phyloP scores from a whole-genome alignment of 2,797 vertebrate genomes.

The Gymnothorax javanicus region DNA sequence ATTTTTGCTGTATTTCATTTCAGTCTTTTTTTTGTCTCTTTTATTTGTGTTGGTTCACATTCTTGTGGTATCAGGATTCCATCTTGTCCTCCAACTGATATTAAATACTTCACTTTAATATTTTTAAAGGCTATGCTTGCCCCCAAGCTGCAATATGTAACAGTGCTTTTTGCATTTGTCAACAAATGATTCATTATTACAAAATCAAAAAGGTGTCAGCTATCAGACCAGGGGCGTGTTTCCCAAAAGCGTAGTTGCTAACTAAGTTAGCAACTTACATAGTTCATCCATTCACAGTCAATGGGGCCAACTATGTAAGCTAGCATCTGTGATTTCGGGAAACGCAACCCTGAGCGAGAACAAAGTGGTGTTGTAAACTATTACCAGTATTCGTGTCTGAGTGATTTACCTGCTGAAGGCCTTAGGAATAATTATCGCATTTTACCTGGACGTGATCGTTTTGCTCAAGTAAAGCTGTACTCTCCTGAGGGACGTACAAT shows the following conservation, averaged over 20 bases:
- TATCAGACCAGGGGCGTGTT: too few relatives aligned
- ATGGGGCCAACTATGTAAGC: too few relatives aligned
- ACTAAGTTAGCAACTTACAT: too few relatives aligned
- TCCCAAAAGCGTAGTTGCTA: too few relatives aligned
- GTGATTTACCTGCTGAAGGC: neutral
- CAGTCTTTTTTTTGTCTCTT: neutral
- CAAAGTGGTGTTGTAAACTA: neutral
- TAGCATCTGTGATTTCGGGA: too few relatives aligned
- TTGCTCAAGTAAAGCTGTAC: neutral
- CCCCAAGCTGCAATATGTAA: too few relatives aligned
- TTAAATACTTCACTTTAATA: neutral
- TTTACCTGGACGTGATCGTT: neutral
- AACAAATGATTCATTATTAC: too few relatives aligned
- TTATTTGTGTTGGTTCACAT: neutral
- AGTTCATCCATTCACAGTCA: too few relatives aligned
- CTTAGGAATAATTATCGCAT: neutral
- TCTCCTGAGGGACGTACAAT: neutral
- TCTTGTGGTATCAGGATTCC: neutral
- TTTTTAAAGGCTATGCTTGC: neutral
- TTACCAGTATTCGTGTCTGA: neutral
- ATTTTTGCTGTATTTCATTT: neutral
- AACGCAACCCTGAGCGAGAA: too few relatives aligned
- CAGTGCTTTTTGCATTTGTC: too few relatives aligned
- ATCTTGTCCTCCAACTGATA: neutral
- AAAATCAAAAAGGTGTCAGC: too few relatives aligned